Percentiles rank a stretch among this genome's conserved stretches.
Evolutionary conservation across 2,113 vertebrate genomes (phyloP).

Genomic region (Etia nguti): DNA sequence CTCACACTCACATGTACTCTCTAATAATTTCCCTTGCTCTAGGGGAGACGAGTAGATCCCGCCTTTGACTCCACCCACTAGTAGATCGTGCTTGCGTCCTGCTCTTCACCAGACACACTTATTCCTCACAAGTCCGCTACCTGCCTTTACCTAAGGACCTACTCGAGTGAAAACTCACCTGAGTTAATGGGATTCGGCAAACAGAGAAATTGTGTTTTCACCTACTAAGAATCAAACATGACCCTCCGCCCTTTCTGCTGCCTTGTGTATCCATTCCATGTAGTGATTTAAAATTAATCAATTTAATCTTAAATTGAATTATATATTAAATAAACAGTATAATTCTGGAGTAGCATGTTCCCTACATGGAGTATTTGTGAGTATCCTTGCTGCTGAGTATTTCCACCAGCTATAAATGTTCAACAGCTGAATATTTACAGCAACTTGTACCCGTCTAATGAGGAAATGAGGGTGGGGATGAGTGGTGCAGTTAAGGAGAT

Average conservation of each 20-base stretch:
- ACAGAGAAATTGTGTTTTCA: neutral
- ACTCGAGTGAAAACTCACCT: neutral
- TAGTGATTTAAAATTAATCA: neutral
- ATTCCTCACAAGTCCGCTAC: neutral
- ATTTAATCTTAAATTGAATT: neutral
- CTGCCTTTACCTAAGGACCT: neutral
- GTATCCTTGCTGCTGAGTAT: neutral
- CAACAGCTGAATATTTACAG: neutral
- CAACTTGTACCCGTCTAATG: neutral
- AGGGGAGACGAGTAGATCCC: neutral
- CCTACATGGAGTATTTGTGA: neutral
- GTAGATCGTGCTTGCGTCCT: neutral
- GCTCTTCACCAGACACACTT: neutral
- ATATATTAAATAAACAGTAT: neutral
- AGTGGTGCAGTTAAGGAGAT: neutral
- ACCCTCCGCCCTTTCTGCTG: rapidly evolving
- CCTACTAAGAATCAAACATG: neutral
- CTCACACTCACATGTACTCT: neutral
- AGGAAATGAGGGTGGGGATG: neutral
- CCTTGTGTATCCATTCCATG: neutral
- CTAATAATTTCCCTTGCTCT: neutral
- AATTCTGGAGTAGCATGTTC: neutral
- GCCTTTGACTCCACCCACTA: neutral
- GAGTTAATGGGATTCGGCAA: neutral
- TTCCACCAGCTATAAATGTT: neutral